Percentiles rank a stretch among this genome's conserved stretches.
Evolutionary conservation across 92 coral and sea anemone species (phyloP).

Genomic region (Porites rus): DNA sequence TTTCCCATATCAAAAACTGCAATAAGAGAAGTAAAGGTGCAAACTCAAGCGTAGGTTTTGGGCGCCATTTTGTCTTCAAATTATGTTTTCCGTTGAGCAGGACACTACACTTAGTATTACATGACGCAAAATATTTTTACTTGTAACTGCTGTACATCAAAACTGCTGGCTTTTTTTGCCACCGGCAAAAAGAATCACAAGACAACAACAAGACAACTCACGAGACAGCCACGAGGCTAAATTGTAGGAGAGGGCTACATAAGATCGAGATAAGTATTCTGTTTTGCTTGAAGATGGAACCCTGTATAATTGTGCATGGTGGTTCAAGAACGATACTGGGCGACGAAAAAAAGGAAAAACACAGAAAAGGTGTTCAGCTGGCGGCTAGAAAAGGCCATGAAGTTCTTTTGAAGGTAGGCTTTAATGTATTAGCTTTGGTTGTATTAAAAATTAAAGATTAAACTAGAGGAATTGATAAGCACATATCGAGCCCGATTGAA

Average conservation of each 20-base stretch:
- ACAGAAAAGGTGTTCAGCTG: constrained; percentile 62
- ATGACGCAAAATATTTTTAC: too few relatives aligned
- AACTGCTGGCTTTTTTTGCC: background rate
- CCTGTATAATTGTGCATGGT: constrained; percentile 95
- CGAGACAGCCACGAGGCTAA: too few relatives aligned
- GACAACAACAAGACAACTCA: too few relatives aligned
- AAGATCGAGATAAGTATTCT: background rate
- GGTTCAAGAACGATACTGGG: constrained; percentile 86
- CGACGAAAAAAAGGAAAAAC: constrained; percentile 28
- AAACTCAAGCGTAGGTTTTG: background rate
- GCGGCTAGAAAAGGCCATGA: constrained; percentile 87
- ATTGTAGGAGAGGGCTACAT: too few relatives aligned
- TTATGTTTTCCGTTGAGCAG: constrained; percentile 14
- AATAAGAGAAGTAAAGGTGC: background rate
- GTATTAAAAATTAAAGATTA: too few relatives aligned
- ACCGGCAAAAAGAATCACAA: background rate
- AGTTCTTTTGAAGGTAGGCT: constrained; percentile 72
- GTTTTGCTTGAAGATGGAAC: constrained; percentile 24
- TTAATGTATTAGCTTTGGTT: background rate
- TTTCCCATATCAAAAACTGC: background rate
- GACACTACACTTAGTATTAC: constrained; percentile 3
- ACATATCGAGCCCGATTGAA: too few relatives aligned
- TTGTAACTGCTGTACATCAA: background rate
- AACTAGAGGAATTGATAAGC: too few relatives aligned
- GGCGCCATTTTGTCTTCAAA: constrained; percentile 31